phyloP scores from a whole-genome alignment of 1,140 invertebrate species.

The Maniola jurtina region DNA sequence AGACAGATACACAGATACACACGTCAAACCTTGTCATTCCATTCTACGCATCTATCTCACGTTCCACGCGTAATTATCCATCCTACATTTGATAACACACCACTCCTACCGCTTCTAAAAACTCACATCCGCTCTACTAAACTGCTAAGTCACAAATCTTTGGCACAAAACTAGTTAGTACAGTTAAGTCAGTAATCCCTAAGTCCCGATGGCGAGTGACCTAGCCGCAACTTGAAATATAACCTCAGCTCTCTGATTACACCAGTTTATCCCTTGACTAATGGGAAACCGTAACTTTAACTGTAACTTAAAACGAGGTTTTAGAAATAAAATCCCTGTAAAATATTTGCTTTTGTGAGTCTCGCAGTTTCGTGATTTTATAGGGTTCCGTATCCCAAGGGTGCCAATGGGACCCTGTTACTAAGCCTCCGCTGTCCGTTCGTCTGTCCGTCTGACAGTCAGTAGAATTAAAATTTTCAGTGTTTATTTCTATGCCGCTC shows the following conservation, averaged over 20 bases:
- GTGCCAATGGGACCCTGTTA: too few relatives aligned
- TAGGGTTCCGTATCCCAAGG: too few relatives aligned
- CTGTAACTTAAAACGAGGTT: slow-evolving; percentile 6
- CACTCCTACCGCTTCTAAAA: background rate
- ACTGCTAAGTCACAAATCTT: slow-evolving; percentile 4
- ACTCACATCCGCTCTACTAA: background rate
- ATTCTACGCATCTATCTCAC: too few relatives aligned
- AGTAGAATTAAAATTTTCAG: too few relatives aligned
- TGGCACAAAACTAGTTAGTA: slow-evolving; percentile 4
- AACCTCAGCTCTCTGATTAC: slow-evolving; percentile 20
- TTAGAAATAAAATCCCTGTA: slow-evolving; percentile 7
- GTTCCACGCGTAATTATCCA: too few relatives aligned
- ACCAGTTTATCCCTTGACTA: slow-evolving; percentile 17
- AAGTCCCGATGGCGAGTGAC: slow-evolving; percentile 2
- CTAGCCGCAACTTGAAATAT: slow-evolving; percentile 24
- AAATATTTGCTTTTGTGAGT: slow-evolving; percentile 4
- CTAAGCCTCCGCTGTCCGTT: too few relatives aligned
- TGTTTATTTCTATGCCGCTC: too few relatives aligned
- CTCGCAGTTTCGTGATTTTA: background rate
- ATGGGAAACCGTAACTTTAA: slow-evolving; percentile 6
- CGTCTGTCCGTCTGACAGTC: too few relatives aligned
- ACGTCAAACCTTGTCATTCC: too few relatives aligned
- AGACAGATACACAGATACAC: too few relatives aligned
- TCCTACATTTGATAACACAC: background rate
- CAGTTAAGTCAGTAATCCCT: slow-evolving; percentile 1